Evolutionary conservation across 1,140 invertebrate genomes (phyloP).

Genomic region (Hyposmocoma kahamanoa): DNA sequence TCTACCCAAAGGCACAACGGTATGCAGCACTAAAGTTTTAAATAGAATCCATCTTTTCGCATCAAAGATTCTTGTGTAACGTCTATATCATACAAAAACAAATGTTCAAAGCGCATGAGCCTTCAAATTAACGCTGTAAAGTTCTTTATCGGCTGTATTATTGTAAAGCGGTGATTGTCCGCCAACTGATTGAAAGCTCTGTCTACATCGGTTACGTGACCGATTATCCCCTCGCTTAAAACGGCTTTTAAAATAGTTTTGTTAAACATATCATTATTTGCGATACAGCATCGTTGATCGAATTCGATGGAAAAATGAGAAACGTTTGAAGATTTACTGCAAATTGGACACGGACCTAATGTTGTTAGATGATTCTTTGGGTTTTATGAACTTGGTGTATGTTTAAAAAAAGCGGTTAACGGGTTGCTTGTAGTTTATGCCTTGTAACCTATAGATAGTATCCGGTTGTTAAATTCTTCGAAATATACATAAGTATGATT

Average conservation of each 20-base stretch:
- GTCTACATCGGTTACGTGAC: slow-evolving; percentile 42
- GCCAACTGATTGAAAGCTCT: slow-evolving; percentile 43
- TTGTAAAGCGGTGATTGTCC: slow-evolving; percentile 5
- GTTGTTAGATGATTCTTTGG: too few relatives aligned
- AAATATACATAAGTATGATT: slow-evolving; percentile 1
- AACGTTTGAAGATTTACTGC: slow-evolving; percentile 11
- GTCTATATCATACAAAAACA: slow-evolving; percentile 9
- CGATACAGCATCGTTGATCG: slow-evolving; percentile 11
- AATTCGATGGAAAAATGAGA: slow-evolving; percentile 17
- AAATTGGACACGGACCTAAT: slow-evolving; percentile 14
- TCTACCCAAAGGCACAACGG: too few relatives aligned
- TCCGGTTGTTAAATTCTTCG: not conserved
- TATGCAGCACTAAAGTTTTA: not conserved
- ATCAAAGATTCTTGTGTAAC: not conserved
- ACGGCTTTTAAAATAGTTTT: slow-evolving; percentile 39
- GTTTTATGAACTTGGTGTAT: too few relatives aligned
- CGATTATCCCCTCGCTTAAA: slow-evolving; percentile 43
- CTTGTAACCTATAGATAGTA: not conserved
- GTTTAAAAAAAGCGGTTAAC: too few relatives aligned
- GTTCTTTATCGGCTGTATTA: not conserved
- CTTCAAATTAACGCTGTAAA: not conserved
- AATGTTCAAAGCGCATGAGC: not conserved
- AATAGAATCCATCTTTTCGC: not conserved
- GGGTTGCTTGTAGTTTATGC: not conserved
- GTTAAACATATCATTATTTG: slow-evolving; percentile 28